A percentile compares a stretch with the other conserved stretches of the same genome.
Evolutionary conservation across 2,113 vertebrate genomes (phyloP).

Genomic region (Cnemophilus loriae): DNA sequence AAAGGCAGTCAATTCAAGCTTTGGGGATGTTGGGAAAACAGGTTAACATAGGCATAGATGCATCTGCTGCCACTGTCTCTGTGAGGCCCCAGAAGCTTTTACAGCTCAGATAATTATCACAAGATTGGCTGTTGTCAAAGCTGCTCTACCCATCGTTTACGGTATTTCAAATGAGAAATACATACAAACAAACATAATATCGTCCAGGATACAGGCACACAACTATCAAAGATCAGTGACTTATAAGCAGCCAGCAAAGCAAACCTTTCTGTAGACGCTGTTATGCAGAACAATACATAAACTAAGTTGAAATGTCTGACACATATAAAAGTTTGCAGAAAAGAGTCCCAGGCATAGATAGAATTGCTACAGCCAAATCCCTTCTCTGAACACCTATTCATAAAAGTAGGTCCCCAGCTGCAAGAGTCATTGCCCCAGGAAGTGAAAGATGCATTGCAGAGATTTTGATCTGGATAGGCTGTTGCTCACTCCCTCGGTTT

Average conservation of each 20-base stretch:
- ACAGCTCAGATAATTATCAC: conserved; percentile 17
- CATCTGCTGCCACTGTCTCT: neutral
- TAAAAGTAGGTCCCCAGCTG: conserved; percentile 12
- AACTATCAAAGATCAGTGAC: neutral
- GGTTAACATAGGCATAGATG: neutral
- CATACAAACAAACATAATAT: neutral
- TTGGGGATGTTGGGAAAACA: neutral
- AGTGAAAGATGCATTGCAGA: neutral
- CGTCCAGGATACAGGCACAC: neutral
- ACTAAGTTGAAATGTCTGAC: neutral
- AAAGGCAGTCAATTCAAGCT: conserved; percentile 10
- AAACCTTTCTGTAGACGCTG: neutral
- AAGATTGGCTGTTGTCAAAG: neutral
- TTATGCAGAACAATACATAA: neutral
- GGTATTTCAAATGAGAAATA: neutral
- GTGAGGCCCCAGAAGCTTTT: neutral
- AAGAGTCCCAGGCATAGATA: neutral
- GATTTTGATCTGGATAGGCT: neutral
- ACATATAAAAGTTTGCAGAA: neutral
- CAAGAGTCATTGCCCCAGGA: conserved; percentile 3
- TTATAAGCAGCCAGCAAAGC: neutral
- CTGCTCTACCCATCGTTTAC: neutral
- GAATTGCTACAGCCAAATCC: neutral
- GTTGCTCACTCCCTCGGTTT: neutral
- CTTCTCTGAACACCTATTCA: conserved; percentile 22